Conservation (phyloP, 1,140 invertebrate genomes). For the Acyrthosiphon pisum region DNA sequence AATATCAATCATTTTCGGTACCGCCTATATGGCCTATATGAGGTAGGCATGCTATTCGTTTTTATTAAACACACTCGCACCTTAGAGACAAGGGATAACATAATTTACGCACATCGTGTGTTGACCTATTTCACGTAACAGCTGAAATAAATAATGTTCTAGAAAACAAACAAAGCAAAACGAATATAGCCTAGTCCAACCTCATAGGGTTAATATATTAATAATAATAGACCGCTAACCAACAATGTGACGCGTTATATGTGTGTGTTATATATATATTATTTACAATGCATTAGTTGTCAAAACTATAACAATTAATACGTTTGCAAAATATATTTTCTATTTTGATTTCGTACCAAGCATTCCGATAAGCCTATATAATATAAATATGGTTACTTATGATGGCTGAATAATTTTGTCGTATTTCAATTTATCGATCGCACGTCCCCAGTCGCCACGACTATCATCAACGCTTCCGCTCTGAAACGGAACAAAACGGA, state of each 20-base stretch:
- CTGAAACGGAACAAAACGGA: background rate
- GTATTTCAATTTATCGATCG: background rate
- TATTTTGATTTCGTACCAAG: background rate
- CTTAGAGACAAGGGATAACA: background rate
- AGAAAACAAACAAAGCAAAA: background rate
- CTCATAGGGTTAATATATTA: background rate
- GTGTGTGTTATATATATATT: background rate
- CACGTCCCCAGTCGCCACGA: background rate
- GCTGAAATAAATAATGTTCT: background rate
- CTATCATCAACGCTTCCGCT: slow-evolving; percentile 21
- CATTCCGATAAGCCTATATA: background rate
- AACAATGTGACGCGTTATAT: background rate
- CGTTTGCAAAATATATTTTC: background rate
- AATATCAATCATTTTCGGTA: background rate
- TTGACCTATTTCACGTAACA: background rate
- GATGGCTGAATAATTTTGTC: background rate
- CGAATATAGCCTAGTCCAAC: no score
- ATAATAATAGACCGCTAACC: background rate
- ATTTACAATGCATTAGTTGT: background rate
- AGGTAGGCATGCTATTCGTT: background rate
- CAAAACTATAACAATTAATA: background rate
- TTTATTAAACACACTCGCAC: background rate
- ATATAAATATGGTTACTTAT: background rate
- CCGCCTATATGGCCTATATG: background rate
- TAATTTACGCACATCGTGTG: background rate